Evolutionary conservation across 2,888 invertebrate species (phyloP).

Genomic region (Parthenolecanium corni): DNA sequence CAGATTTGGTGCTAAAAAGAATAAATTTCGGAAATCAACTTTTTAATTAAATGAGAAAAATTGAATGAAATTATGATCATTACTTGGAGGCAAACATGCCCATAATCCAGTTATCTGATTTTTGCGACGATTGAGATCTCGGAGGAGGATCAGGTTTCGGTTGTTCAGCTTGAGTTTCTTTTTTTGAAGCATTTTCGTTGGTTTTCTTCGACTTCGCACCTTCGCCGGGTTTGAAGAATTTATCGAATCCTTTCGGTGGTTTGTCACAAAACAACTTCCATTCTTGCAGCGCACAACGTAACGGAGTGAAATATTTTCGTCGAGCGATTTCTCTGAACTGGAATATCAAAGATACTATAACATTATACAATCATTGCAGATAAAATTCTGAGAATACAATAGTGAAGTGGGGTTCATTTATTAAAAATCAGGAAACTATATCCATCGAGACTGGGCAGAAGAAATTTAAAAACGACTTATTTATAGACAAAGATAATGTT

Average conservation of each 20-base stretch:
- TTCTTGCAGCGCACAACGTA: conserved; percentile 50
- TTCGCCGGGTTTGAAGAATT: conserved; percentile 51
- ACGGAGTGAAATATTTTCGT: conserved; percentile 36
- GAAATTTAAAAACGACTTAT: background rate
- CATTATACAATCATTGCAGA: background rate
- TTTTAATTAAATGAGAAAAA: background rate
- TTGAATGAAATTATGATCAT: background rate
- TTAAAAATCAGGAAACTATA: too few species aligned
- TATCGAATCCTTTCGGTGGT: conserved; percentile 87
- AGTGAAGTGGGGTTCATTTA: background rate
- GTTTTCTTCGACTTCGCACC: background rate
- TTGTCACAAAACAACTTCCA: conserved; percentile 58
- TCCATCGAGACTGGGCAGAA: background rate
- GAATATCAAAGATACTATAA: background rate
- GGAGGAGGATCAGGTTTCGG: background rate
- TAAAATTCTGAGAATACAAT: background rate
- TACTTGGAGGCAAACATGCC: conserved; percentile 8
- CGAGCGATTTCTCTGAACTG: conserved; percentile 26
- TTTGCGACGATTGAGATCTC: background rate
- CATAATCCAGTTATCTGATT: background rate
- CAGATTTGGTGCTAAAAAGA: conserved; percentile 6
- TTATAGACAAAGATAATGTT: background rate
- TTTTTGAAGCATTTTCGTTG: conserved; percentile 6
- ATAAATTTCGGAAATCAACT: background rate
- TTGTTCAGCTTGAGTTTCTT: background rate